Evolutionary conservation across 2,113 vertebrate genomes (phyloP), one percentile per base, ranked within the genome.

Genomic region (Apus apus): DNA sequence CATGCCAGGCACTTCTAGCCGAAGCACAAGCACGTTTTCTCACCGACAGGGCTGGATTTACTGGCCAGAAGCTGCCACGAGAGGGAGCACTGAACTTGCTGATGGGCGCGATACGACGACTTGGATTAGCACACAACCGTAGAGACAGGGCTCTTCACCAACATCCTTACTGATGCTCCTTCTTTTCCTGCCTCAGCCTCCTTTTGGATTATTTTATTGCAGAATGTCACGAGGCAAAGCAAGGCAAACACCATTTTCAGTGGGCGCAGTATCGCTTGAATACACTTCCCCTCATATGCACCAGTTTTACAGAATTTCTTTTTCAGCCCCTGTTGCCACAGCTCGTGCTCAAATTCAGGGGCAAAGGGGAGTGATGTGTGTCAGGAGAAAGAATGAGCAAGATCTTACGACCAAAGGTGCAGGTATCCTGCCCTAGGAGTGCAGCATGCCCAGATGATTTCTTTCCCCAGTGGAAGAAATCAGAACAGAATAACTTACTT

Each of bases 21-120:
- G 67, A 84, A 21, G n/a, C 20, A 26, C 10, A 60, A 87, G 53
- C 23, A 51, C 17, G 8, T 89, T 86, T 66, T 68, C 34, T 40
- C 40, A 89, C n/a, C 2, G 68, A 70, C 30, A 75, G 32, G 25
- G 20, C 4, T 9, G n/a, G 25, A 36, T 30, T 53, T 88, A 58
- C 58, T 15, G 53, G 34, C 36, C 15, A 26, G 7, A 87, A 48
- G 58, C 43, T 50, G 87, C 98, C 98, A 98, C 97, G 23, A 97
- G 98, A 96, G 97, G 97, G 98, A 94, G 97, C 48, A 75, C 85
- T 48, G 66, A 85, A 86, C 95, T 85, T 92, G 79, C 90, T 64
- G 76, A 92, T 96, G 76, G 56, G 60, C 30, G 30, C 48, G 9
- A 38, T 19, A 16, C 4, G 50, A n/a, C 17, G 46, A 20, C 34